Base-by-base conservation (phyloP, 2,113 vertebrate genomes). In the Cavia porcellus region DNA sequence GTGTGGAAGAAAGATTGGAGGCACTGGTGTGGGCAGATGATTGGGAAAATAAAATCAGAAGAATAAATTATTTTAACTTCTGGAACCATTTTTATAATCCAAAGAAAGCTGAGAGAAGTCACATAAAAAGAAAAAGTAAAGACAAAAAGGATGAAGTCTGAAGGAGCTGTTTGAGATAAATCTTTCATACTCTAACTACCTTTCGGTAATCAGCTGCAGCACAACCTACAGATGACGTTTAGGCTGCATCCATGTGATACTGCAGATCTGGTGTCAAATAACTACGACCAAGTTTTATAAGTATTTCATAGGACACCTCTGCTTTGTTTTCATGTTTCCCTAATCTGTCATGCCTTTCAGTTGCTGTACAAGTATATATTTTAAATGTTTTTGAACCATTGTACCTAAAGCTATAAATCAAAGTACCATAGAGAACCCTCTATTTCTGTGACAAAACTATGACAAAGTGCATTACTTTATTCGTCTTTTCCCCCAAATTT, bases 31-130 rank as follows among this genome's bases (percentile, higher is more conserved):
- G 75, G 90, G 11, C 30, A 74, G 7, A 50, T 79, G 50, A 59
- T 32, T 50, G 30, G 57, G 22, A 70, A 61, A 52, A 80, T 61
- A 88, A 80, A 74, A 52, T 80, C 64, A 32, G 47, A 90, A 68
- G 9, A 93, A 55, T 47, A 25, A 96, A 66, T 24, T 7, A 9
- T 30, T 95, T 89, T 61, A 68, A 80, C 35, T 20, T 85, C 89
- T 91, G 42, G 66, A 83, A 82, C 79, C 57, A 4, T 42, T 79
- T 94, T 59, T 80, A 74, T 61, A 92, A 91, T 80, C 45, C 84
- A 61, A 45, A 72, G 42, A 20, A 64, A 45, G 3, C 15, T 35
- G 50, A 75, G 25, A 5, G 75, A 52, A 77, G 32, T 38, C 59
- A 87, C 20, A 13, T 5, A 62, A 45, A 77, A 57, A 42, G 61